These are phyloP conservation scores for Xylocopa sonorina DNA, from an alignment of 1,140 invertebrate species.

Conservation along the genomic window DNA sequence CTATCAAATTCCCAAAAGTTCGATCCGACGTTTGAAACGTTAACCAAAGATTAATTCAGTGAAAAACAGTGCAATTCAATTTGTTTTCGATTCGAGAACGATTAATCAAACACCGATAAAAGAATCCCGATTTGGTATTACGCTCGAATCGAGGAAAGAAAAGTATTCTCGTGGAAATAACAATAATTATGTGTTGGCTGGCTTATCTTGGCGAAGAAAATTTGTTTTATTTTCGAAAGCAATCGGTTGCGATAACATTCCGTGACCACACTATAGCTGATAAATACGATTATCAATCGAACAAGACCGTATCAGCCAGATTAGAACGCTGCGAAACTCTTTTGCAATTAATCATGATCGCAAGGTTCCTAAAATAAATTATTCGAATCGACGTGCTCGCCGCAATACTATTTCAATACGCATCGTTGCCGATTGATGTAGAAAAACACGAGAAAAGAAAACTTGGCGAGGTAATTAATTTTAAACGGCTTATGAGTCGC, in stretches of 20 bases:
- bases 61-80: background rate
- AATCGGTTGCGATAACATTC: constrained; percentile 7
- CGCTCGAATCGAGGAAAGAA: no score
- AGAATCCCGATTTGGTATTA: background rate
- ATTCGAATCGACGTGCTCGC: constrained; percentile 6
- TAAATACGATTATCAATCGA: constrained; percentile 28
- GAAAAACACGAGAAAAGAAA: constrained; percentile 41
- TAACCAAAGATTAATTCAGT: background rate
- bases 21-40: background rate
- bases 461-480: constrained; percentile 47
- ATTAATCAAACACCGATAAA: background rate
- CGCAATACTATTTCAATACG: constrained; percentile 16
- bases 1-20: background rate
- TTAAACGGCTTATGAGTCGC: constrained; percentile 24
- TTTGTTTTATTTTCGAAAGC: constrained; percentile 33
- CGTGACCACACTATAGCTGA: constrained; percentile 3
- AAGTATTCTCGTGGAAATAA: background rate
- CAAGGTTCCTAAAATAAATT: constrained; percentile 26
- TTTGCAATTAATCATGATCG: constrained; percentile 33
- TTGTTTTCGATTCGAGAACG: constrained; percentile 10
- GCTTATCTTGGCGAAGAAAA: background rate
- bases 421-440: constrained; percentile 1
- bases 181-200: no score
- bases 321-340: constrained; percentile 18
- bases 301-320: constrained; percentile 14